Conservation (phyloP, 2,113 vertebrate species). For the Potamarius usumacintae region DNA sequence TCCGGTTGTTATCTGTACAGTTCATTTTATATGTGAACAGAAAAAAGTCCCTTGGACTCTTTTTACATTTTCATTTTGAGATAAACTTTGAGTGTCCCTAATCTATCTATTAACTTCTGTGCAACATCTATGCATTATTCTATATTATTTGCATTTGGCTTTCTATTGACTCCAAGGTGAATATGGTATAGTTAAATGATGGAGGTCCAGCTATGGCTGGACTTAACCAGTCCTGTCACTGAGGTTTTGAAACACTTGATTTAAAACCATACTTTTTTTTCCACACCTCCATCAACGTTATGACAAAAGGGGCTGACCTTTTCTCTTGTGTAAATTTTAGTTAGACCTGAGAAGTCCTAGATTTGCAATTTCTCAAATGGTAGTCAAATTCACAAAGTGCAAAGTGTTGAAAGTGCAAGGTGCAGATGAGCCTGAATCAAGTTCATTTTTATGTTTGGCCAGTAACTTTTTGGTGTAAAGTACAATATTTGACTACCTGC, state of each 20-base stretch:
- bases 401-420: not conserved
- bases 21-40: not conserved
- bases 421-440: not conserved
- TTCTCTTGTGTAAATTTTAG: not conserved
- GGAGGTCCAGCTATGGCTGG: not conserved
- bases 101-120: not conserved
- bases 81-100: not conserved
- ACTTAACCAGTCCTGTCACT: not conserved
- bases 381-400: not conserved
- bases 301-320: not conserved
- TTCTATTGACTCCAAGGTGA: not conserved
- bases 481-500: not conserved
- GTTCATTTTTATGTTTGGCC: not conserved
- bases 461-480: not conserved
- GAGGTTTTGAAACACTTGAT: not conserved
- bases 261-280: not conserved
- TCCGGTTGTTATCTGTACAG: not conserved
- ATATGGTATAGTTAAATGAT: not conserved
- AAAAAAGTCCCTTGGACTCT: not conserved
- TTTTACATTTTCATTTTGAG: not conserved
- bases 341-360: not conserved
- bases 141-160: not conserved
- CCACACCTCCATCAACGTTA: not conserved
- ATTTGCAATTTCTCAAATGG: not conserved
- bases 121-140: not conserved